phyloP scores from a whole-genome alignment of 2,113 vertebrate species.

The Meriones unguiculatus region DNA sequence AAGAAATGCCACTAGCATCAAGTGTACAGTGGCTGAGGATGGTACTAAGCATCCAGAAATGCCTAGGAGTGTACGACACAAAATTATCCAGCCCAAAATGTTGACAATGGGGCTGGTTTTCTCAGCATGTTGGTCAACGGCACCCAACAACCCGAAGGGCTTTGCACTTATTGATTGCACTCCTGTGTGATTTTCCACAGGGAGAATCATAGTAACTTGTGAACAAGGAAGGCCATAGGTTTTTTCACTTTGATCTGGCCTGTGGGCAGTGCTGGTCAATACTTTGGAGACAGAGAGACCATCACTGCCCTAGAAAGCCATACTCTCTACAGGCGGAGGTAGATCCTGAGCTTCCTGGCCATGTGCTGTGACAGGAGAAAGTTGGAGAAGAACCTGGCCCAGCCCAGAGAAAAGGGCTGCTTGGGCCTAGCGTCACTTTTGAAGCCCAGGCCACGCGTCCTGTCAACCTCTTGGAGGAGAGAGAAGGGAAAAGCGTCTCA shows the following conservation, averaged over 20 bases:
- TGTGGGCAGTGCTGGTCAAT: not conserved
- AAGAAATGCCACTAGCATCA: not conserved
- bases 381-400: not conserved
- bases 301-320: not conserved
- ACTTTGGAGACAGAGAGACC: not conserved
- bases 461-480: not conserved
- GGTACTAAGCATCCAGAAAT: not conserved
- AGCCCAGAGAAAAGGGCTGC: not conserved
- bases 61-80: not conserved
- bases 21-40: not conserved
- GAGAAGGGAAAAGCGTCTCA: not conserved
- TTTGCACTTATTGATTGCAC: not conserved
- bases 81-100: not conserved
- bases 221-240: not conserved
- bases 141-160: not conserved
- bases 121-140: not conserved
- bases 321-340: not conserved
- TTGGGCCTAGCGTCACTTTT: not conserved
- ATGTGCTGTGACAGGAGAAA: not conserved
- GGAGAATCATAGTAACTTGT: conserved; percentile 17
- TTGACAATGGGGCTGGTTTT: not conserved
- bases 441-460: not conserved
- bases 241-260: not conserved
- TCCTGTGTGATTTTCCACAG: not conserved
- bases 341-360: not conserved